A percentile compares a stretch with the other conserved stretches of the same genome.
These are phyloP conservation scores for Palythoa caribaeorum DNA, from an alignment of 92 coral and sea anemone species.

Conservation along the genomic window DNA sequence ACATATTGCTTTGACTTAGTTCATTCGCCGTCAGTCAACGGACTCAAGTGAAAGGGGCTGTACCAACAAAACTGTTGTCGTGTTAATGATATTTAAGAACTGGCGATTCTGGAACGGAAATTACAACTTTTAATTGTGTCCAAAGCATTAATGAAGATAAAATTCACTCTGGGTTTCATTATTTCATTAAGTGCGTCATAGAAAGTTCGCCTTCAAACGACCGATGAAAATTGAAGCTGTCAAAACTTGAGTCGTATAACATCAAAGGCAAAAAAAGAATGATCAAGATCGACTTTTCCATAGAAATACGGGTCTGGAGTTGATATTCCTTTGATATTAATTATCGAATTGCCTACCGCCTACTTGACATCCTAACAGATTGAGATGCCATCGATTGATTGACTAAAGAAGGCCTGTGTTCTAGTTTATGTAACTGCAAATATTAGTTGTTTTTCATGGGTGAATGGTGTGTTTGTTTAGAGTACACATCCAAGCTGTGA, in stretches of 20 bases:
- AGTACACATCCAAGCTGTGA: no score
- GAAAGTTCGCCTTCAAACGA: background rate
- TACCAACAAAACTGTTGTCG: background rate
- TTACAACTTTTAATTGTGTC: background rate
- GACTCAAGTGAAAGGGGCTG: background rate
- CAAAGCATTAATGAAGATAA: background rate
- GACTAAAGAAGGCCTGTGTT: background rate
- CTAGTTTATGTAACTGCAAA: background rate
- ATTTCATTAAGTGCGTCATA: conserved; percentile 38
- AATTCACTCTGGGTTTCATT: background rate
- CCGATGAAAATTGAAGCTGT: background rate
- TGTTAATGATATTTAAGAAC: background rate
- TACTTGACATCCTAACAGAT: background rate
- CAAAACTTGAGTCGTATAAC: background rate
- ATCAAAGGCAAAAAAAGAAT: background rate
- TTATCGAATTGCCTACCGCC: background rate
- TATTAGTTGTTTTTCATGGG: background rate
- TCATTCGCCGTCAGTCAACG: no score
- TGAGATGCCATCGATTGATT: background rate
- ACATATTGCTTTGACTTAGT: background rate
- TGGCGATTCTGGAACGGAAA: background rate
- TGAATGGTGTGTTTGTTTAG: background rate
- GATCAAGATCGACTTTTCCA: background rate
- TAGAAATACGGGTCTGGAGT: background rate
- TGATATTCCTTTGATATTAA: background rate